Conservation (phyloP, 1,140 invertebrate genomes). For the Asbolus verrucosus region DNA sequence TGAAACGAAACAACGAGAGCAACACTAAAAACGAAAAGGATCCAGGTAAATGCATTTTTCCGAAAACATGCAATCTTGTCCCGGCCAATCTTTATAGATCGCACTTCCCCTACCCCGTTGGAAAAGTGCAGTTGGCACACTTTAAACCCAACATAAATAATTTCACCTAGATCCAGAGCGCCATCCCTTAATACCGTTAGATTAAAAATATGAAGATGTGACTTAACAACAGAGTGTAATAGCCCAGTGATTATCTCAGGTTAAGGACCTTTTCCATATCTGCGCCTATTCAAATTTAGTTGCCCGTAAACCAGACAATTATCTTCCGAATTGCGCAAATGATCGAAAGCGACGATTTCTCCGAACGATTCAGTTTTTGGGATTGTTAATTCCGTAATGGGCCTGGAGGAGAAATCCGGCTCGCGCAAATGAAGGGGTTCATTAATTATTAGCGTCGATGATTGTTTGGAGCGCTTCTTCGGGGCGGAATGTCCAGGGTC, state of each 20-base stretch:
- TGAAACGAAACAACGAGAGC: no score
- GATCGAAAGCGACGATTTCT: slow-evolving; percentile 31
- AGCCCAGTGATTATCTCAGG: slow-evolving; percentile 10
- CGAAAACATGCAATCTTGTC: slow-evolving; percentile 9
- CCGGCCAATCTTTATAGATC: slow-evolving; percentile 21
- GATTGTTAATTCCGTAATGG: slow-evolving; percentile 22
- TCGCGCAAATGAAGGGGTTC: not conserved
- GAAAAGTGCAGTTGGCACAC: slow-evolving; percentile 26
- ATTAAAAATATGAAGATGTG: slow-evolving; percentile 14
- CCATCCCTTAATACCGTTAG: not conserved
- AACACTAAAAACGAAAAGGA: no score
- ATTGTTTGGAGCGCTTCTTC: slow-evolving; percentile 3
- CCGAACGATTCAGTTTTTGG: no score
- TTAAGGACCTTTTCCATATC: slow-evolving; percentile 32
- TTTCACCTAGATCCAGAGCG: slow-evolving; percentile 22
- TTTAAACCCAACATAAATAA: slow-evolving; percentile 29
- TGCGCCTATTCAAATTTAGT: slow-evolving; percentile 31
- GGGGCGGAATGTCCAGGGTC: not conserved
- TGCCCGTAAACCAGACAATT: slow-evolving; percentile 33
- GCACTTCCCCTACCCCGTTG: slow-evolving; percentile 12
- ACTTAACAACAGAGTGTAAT: not conserved
- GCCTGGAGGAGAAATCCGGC: not conserved
- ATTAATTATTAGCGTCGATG: not conserved
- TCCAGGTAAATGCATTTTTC: not conserved
- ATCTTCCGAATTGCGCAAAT: slow-evolving; percentile 31